phyloP scores from a whole-genome alignment of 1,140 invertebrate genomes.

The Varroa destructor region DNA sequence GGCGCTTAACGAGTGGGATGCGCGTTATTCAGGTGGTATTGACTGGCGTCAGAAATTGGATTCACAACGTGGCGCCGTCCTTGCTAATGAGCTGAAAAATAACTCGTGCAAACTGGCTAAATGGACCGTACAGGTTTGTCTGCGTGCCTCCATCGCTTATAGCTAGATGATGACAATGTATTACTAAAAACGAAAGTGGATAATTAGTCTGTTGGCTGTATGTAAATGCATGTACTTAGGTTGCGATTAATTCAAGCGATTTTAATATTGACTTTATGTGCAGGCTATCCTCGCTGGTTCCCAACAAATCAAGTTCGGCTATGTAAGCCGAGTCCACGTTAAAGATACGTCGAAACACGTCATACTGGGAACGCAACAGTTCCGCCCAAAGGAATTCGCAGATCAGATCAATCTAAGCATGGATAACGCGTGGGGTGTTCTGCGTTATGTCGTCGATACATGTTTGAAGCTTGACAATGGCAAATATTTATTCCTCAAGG shows the following conservation, averaged over 20 bases:
- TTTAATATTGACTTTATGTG: constrained; percentile 22
- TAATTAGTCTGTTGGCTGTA: too few species aligned
- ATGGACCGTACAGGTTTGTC: constrained; percentile 73
- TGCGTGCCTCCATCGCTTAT: constrained; percentile 27
- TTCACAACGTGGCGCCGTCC: constrained; percentile 86
- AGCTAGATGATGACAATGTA: too few species aligned
- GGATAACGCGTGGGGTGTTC: constrained; percentile 98
- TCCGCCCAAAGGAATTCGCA: constrained; percentile 94
- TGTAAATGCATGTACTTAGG: too few species aligned
- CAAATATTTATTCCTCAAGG: constrained; percentile 94
- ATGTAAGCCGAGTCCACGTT: constrained; percentile 60
- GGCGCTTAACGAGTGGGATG: constrained; percentile 98
- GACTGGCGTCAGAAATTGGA: constrained; percentile 97
- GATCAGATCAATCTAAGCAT: constrained; percentile 97
- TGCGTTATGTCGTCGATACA: constrained; percentile 94
- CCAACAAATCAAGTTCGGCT: constrained; percentile 93
- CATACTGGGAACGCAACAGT: constrained; percentile 94
- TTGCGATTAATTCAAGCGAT: too few species aligned
- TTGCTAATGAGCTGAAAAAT: constrained; percentile 94
- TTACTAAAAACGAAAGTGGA: too few species aligned
- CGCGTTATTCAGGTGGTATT: constrained; percentile 80
- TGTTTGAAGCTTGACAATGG: constrained; percentile 96
- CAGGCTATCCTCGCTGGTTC: constrained; percentile 78
- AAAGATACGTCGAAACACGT: constrained; percentile 91
- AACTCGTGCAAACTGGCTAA: constrained; percentile 98